Conservation (phyloP, 2,888 invertebrate species). For the Neuroscelio doddi region DNA sequence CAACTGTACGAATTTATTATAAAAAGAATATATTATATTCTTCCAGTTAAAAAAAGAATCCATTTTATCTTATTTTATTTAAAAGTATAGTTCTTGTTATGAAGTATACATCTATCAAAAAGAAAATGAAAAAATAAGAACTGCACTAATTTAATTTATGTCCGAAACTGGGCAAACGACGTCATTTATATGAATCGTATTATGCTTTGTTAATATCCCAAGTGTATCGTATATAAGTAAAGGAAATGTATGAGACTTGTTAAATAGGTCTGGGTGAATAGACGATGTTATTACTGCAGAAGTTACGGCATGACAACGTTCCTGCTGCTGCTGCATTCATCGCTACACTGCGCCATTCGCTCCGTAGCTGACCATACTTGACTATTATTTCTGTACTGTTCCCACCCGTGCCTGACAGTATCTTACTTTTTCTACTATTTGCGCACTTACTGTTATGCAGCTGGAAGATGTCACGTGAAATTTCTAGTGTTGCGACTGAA, state of each 20-base stretch:
- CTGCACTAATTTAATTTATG: no score
- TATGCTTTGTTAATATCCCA: conserved; percentile 2
- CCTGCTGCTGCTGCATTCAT: conserved; percentile 3
- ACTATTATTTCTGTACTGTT: neutral
- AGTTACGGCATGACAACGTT: conserved; percentile 7
- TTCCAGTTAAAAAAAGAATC: no score
- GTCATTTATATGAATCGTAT: neutral
- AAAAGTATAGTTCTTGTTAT: no score
- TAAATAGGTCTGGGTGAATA: neutral
- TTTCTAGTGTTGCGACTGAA: neutral
- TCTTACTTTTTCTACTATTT: conserved; percentile 8
- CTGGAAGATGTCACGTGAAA: neutral
- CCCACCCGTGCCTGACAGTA: neutral
- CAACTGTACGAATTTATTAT: no score
- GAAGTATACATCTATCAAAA: no score
- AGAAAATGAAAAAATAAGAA: no score
- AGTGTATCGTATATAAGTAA: conserved; percentile 1
- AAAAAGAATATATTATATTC: no score
- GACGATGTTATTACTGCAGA: neutral
- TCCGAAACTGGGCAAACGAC: no score
- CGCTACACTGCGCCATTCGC: conserved; percentile 2
- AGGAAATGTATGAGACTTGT: neutral
- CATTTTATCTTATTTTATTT: no score
- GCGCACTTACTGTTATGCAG: neutral
- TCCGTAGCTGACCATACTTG: conserved; percentile 6